Base-by-base conservation (phyloP, 2,113 vertebrate species). In the Scolopax mira region DNA sequence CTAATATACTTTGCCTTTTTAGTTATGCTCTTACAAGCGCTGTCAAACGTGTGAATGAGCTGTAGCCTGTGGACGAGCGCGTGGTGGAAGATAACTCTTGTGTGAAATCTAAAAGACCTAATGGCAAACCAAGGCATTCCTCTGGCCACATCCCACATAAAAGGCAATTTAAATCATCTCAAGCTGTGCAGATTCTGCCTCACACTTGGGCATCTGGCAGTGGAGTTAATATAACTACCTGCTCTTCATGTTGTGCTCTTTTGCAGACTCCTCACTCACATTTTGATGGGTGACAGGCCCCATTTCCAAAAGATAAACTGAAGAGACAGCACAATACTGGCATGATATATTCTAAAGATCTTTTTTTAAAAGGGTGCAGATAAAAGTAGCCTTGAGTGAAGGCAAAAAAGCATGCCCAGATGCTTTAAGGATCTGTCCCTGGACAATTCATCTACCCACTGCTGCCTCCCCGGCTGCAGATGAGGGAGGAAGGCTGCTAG, bases 101-200 rank as follows among this genome's bases (percentile, higher is more conserved):
- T 54, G 89, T 82, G 82, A 95, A 87, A 95, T 44, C 51, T 74
- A 4, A 11, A 90, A 85, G 77, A 73, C 75, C 93, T 93, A 74
- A 89, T 88, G 86, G 89, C 90, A 90, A 95, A 96, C 90, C 85
- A 49, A 78, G 82, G 85, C 70, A 94, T 93, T 95, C 92, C 91
- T 80, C 61, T 70, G 88, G 92, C 91, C 90, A 49, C 94, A 41
- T 46, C 96, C 91, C 93, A 81, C 78, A 39, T n/a, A 22, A 87
- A 81, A 77, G 55, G 61, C 71, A 78, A 93, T 61, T 82, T 81
- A 37, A 88, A 83, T 69, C 67, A 78, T 16, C 80, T 70, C 88
- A 84, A 74, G 80, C 42, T 75, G 71, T 39, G 72, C 88, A 24
- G 54, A 31, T 46, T 28, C 62, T 69, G 82, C 69, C 83, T 52